Evolutionary conservation across 2,113 vertebrate species (phyloP), one percentile per base, ranked within the genome.

Genomic region (Plectropomus leopardus): DNA sequence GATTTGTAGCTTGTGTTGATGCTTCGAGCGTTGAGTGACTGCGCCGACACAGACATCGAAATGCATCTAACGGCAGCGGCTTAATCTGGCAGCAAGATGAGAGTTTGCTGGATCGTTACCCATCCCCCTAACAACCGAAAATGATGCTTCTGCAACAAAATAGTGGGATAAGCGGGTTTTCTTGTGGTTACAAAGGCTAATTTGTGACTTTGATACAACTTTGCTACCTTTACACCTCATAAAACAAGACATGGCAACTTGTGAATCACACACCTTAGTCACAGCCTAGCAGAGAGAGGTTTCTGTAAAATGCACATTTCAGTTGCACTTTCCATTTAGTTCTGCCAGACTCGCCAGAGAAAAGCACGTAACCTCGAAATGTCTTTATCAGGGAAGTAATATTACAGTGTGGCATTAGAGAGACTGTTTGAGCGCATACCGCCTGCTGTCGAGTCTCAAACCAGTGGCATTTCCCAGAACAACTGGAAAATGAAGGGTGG

Each of bases 1-100:
- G 86, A 92, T 90, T 90, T 91, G 88, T 80, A 78, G 86, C 72
- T 78, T 36, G 58, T 82, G 81, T 84, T 86, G 85, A 86, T 60
- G 82, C 83, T 92, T 80, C 80, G 72, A 89, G 76, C 61, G 21
- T 11, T 82, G 78, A 87, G 72, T 44, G 82, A 91, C 82, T 72
- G 73, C 28, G 50, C 76, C 21, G 58, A 57, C 53, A 17, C 82
- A 76, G 71, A 89, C 72, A 80, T 82, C 72, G 55, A 67, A 90
- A 91, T 77, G 68, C 75, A 58, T 87, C 80, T 73, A 64, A 86
- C 42, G n/a, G 72, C 83, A 82, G 85, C 77, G 51, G 63, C 72
- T 75, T 80, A 86, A 87, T 90, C 77, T 90, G 72, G 64, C 60
- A 58, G 66, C 61, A 72, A 80, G 70, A 83, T 47, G 78, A 86